Evolutionary conservation across 2,113 vertebrate species (phyloP).

Genomic region (Rousettus leschenaultii): DNA sequence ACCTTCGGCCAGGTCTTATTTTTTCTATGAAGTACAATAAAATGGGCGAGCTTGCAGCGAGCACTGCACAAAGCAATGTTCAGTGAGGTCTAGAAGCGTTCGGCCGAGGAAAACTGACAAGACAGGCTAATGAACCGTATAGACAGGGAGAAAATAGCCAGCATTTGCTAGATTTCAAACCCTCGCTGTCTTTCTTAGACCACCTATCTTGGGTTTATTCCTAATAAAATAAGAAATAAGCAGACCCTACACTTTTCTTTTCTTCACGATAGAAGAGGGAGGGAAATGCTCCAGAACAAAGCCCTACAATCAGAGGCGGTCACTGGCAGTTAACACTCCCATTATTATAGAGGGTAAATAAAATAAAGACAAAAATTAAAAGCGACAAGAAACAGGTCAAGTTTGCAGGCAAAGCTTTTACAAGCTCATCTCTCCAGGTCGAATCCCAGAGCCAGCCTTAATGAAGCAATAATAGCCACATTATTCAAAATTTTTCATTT

Average conservation of each 20-base stretch:
- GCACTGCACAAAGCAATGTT: slow-evolving; percentile 92
- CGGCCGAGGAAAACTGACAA: slow-evolving; percentile 93
- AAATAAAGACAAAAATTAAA: slow-evolving; percentile 93
- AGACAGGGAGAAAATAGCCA: slow-evolving; percentile 89
- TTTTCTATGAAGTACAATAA: slow-evolving; percentile 80
- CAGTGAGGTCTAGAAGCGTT: slow-evolving; percentile 93
- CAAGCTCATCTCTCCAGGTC: slow-evolving; percentile 95
- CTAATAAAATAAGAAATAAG: slow-evolving; percentile 78
- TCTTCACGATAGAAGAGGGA: slow-evolving; percentile 53
- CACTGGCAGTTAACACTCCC: slow-evolving; percentile 69
- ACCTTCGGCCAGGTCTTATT: slow-evolving; percentile 75
- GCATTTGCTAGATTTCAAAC: slow-evolving; percentile 88
- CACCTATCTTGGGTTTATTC: slow-evolving; percentile 85
- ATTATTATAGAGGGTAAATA: slow-evolving; percentile 84
- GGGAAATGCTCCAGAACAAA: slow-evolving; percentile 63
- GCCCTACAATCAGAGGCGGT: slow-evolving; percentile 71
- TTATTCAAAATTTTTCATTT: slow-evolving; percentile 98
- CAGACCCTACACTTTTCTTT: slow-evolving; percentile 71
- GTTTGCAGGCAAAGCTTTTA: slow-evolving; percentile 93
- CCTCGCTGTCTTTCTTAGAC: slow-evolving; percentile 79
- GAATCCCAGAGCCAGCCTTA: slow-evolving; percentile 93
- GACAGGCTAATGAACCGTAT: slow-evolving; percentile 93
- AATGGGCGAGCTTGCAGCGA: slow-evolving; percentile 81
- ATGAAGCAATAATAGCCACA: slow-evolving; percentile 99
- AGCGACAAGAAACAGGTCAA: slow-evolving; percentile 97